Evolutionary conservation across 2,797 vertebrate species (phyloP), one percentile per base, ranked within the genome.

Genomic region (Rhinatrema bivittatum): DNA sequence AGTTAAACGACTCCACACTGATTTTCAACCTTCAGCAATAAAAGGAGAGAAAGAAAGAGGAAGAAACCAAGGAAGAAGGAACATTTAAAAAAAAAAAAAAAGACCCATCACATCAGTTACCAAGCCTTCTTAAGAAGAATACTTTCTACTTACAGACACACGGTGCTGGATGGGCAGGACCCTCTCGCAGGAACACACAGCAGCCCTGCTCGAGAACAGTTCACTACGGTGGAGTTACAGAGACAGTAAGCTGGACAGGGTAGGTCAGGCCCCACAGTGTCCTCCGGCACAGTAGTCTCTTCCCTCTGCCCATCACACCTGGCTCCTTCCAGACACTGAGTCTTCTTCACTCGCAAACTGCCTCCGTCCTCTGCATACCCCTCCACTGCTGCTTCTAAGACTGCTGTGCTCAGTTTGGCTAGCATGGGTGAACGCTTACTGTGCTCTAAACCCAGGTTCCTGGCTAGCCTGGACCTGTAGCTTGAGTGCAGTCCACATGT

Each of bases 81-180:
- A n/a, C n/a, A n/a, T n/a, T n/a, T n/a, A n/a, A n/a, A n/a, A n/a
- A n/a, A n/a, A n/a, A n/a, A n/a, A n/a, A n/a, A n/a, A n/a, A n/a
- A n/a, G n/a, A n/a, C n/a, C n/a, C n/a, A n/a, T n/a, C n/a, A n/a
- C n/a, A n/a, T n/a, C n/a, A n/a, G n/a, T n/a, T n/a, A n/a, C n/a
- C n/a, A n/a, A n/a, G n/a, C n/a, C n/a, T n/a, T n/a, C n/a, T n/a
- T n/a, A n/a, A n/a, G n/a, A n/a, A n/a, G n/a, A n/a, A n/a, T n/a
- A n/a, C n/a, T 16, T 10, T 11, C 16, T 32, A 58, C 50, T 58
- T 30, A 58, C 50, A 59, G 37, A 29, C 26, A 10, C n/a, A 22
- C 22, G 13, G 22, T 40, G 14, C 17, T 22, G 12, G 14, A 16
- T 13, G 42, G 32, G 10, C 35, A 46, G 25, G 29, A 28, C 23